A percentile compares a stretch with the other conserved stretches of the same genome.
Conservation (phyloP, 2,888 invertebrate genomes). For the Endotricha flammealis region DNA sequence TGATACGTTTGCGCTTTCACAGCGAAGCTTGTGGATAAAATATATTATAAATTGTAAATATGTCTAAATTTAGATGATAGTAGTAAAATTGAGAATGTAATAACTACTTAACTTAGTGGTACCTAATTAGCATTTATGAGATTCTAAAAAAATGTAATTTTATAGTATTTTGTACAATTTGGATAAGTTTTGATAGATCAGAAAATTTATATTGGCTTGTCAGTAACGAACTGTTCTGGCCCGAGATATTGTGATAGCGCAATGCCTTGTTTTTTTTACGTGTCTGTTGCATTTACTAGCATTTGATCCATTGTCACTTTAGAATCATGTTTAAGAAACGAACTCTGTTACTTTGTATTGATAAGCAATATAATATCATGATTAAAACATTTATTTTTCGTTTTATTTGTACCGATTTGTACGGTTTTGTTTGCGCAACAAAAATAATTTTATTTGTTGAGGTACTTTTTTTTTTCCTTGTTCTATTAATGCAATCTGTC, state of each 20-base stretch:
- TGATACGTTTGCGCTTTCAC: conserved; percentile 69
- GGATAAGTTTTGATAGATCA: conserved; percentile 58
- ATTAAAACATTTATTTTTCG: conserved; percentile 48
- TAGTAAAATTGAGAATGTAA: conserved; percentile 58
- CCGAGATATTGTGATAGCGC: conserved; percentile 67
- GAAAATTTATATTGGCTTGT: conserved; percentile 68
- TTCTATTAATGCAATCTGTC: no score
- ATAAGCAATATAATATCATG: conserved; percentile 77
- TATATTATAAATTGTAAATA: conserved; percentile 61
- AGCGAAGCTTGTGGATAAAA: conserved; percentile 61
- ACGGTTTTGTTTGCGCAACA: no score
- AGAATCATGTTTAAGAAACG: conserved; percentile 62
- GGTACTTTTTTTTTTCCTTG: no score
- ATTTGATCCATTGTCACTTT: conserved; percentile 66
- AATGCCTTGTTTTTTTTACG: conserved; percentile 58
- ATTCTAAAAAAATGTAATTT: conserved; percentile 60
- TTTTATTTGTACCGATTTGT: conserved; percentile 27
- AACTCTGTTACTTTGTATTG: conserved; percentile 72
- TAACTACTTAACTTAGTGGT: conserved; percentile 62
- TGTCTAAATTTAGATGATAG: conserved; percentile 68
- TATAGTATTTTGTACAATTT: conserved; percentile 65
- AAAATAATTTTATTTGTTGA: no score
- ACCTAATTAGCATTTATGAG: conserved; percentile 74
- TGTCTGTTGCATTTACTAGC: conserved; percentile 76
- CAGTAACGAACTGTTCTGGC: conserved; percentile 34